phyloP scores from a whole-genome alignment of 2,888 invertebrate species.

The Pristionchus maxplancki region DNA sequence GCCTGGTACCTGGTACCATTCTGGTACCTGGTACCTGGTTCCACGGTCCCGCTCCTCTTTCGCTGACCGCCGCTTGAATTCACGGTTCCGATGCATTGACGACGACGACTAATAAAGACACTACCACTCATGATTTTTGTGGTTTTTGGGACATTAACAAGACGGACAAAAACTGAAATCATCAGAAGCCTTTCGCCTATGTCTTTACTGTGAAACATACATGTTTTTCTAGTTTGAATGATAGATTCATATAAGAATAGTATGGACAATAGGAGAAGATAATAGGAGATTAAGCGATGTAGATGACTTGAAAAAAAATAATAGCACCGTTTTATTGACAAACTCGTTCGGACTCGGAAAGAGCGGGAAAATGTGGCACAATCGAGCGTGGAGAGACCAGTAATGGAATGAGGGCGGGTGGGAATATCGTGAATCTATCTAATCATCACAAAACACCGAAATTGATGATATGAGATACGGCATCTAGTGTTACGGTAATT shows the following conservation, averaged over 20 bases:
- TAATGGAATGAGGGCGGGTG: not conserved
- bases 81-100: constrained; percentile 17
- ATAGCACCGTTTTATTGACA: not conserved
- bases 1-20: not conserved
- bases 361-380: constrained; percentile 9
- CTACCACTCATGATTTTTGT: constrained; percentile 40
- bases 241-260: no score
- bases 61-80: not conserved
- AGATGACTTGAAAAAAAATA: no score
- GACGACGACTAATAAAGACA: constrained; percentile 46
- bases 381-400: constrained; percentile 18
- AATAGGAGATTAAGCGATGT: no score
- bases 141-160: not conserved
- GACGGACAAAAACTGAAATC: not conserved
- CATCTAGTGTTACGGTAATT: not conserved
- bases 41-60: not conserved
- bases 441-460: no score
- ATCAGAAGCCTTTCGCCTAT: not conserved
- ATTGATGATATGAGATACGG: not conserved
- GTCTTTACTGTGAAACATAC: not conserved
- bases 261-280: no score
- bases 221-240: not conserved
- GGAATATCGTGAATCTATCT: not conserved
- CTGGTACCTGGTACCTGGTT: not conserved
- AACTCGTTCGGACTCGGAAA: constrained; percentile 38